A percentile compares a stretch with the other conserved stretches of the same genome.
Conservation (phyloP, 2,113 vertebrate genomes). For the Dasyurus viverrinus region DNA sequence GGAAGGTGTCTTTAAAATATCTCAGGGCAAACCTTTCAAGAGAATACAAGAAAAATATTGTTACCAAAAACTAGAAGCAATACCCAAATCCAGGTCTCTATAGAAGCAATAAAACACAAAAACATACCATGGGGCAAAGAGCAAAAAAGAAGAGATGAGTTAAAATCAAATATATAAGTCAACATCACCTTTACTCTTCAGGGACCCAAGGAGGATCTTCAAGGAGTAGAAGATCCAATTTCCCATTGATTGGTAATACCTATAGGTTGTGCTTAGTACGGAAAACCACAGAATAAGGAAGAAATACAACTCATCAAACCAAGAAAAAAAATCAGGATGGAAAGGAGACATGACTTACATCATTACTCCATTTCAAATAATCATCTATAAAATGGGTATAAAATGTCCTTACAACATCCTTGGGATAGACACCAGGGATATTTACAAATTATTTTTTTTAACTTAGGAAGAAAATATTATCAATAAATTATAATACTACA, state of each 20-base stretch:
- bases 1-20: slow-evolving; percentile 92
- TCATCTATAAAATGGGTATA: not conserved
- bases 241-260: not conserved
- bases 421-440: not conserved
- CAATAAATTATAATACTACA: not conserved
- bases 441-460: not conserved
- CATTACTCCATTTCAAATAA: not conserved
- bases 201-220: not conserved
- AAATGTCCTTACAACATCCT: not conserved
- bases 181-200: slow-evolving; percentile 15
- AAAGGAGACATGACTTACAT: not conserved
- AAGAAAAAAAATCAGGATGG: not conserved
- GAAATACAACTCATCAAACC: not conserved
- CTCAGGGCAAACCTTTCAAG: slow-evolving; percentile 91
- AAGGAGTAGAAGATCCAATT: slow-evolving; percentile 2
- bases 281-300: not conserved
- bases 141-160: not conserved
- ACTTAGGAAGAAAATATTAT: not conserved
- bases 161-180: not conserved
- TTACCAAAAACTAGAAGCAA: not conserved
- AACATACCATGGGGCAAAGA: not conserved
- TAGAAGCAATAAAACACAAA: not conserved
- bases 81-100: not conserved
- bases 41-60: not conserved
- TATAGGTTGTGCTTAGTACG: slow-evolving; percentile 16